Base-by-base conservation (phyloP, 2,888 invertebrate genomes). In the Scaptomyza polygonia region DNA sequence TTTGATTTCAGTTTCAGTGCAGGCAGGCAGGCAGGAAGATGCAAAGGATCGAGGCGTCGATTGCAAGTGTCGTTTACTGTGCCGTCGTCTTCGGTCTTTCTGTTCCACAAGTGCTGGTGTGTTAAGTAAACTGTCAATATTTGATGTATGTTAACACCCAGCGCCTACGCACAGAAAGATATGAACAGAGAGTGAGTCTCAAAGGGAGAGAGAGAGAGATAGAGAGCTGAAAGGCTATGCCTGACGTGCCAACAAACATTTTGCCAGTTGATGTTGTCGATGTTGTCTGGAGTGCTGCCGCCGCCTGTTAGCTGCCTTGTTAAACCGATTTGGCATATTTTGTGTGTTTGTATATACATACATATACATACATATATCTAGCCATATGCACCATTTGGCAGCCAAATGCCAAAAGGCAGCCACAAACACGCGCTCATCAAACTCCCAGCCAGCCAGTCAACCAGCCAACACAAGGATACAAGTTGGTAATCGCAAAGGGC, bases 111-210 rank as follows among this genome's bases (percentile, higher is more conserved):
- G 54, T 67, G 72, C 45, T 73, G 54, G 82, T 69, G 82, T 67
- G 79, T 69, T 82, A 85, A 88, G 89, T 79, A 88, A 84, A 84
- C 89, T 88, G 84, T 84, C 84, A 84, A 88, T 84, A 84, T 84
- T 84, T 84, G 84, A 87, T 88, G 86, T 84, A 74, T 84, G 89
- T 84, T 84, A 88, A 84, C 84, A 88, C 84, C 86, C 79, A 78
- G 66, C 11, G 44, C 77, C 67, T 62, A 72, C 61, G 62, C 57
- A 40, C 36, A 52, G 42, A 53, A 29, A 42, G 42, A 58, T 25
- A 25, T 25, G 5, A 2, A 5, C 0, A 5, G 25, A 25, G 5
- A 25, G 5, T n/a, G n/a, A n/a, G n/a, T n/a, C n/a, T n/a, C n/a
- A n/a, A 21, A 21, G 21, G 39, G 11, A 39, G 29, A 34, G 32